phyloP scores from a whole-genome alignment of 1,140 invertebrate genomes.

The Tetramorium alpestre region DNA sequence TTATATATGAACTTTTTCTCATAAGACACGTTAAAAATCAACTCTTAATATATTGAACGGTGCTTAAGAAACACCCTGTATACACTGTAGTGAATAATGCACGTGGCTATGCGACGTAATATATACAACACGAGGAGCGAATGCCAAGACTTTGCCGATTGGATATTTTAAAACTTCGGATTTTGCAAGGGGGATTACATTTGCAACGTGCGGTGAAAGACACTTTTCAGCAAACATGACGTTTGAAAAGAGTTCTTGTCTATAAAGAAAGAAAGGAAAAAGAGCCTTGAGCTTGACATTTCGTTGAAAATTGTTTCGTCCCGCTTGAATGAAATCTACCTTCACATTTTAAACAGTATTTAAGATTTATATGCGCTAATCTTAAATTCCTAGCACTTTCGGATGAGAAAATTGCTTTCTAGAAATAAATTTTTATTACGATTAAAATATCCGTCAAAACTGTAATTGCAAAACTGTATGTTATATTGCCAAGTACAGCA shows the following conservation, averaged over 20 bases:
- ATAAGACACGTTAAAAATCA: background rate
- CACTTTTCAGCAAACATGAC: background rate
- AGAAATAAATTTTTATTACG: background rate
- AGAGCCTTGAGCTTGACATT: background rate
- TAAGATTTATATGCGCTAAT: background rate
- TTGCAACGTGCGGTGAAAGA: background rate
- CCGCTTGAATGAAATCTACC: background rate
- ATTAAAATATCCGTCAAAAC: background rate
- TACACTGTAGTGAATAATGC: background rate
- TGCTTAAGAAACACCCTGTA: background rate
- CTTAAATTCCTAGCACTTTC: background rate
- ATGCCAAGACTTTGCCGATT: slow-evolving; percentile 15
- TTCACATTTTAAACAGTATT: background rate
- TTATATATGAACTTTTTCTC: background rate
- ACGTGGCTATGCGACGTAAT: background rate
- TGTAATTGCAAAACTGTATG: background rate
- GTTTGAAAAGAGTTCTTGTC: background rate
- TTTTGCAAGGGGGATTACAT: slow-evolving; percentile 1
- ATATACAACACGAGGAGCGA: background rate
- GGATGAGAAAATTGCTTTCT: background rate
- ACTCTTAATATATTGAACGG: background rate
- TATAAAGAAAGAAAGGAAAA: background rate
- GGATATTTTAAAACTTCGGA: slow-evolving; percentile 20
- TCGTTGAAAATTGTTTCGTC: background rate
- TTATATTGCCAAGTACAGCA: background rate